Conservation (phyloP, 2,113 vertebrate genomes). For the Prunella fulvescens region DNA sequence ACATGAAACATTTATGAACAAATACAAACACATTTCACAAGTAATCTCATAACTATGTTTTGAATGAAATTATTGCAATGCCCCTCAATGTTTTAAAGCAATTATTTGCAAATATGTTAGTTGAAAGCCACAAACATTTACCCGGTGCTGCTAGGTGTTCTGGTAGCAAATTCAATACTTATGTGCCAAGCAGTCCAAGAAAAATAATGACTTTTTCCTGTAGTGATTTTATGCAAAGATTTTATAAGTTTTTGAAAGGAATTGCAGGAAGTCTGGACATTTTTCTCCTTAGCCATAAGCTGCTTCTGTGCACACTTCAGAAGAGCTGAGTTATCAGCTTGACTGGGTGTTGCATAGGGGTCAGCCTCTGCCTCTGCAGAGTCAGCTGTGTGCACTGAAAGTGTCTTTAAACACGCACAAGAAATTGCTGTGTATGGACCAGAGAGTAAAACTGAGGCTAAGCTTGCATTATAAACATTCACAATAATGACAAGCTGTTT, state of each 20-base stretch:
- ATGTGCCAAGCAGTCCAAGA: not conserved
- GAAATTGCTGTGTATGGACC: not conserved
- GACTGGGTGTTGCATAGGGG: not conserved
- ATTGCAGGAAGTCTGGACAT: not conserved
- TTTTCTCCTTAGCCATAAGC: not conserved
- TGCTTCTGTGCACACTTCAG: not conserved
- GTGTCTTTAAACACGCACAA: not conserved
- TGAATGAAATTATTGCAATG: not conserved
- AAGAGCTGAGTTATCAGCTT: not conserved
- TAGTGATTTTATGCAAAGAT: not conserved
- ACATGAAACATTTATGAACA: not conserved
- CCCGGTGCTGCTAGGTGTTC: not conserved
- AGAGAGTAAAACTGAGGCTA: not conserved
- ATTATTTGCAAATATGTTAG: not conserved
- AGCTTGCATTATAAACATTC: not conserved
- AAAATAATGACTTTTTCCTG: not conserved
- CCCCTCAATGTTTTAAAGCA: not conserved
- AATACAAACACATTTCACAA: not conserved
- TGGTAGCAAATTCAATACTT: not conserved
- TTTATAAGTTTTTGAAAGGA: not conserved
- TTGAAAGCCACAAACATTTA: not conserved
- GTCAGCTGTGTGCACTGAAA: not conserved
- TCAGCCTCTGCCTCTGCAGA: not conserved
- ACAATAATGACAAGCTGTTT: not conserved
- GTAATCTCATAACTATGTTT: not conserved